Evolutionary conservation across 2,888 invertebrate genomes (phyloP).

Genomic region (Drosophila kambysellisi): DNA sequence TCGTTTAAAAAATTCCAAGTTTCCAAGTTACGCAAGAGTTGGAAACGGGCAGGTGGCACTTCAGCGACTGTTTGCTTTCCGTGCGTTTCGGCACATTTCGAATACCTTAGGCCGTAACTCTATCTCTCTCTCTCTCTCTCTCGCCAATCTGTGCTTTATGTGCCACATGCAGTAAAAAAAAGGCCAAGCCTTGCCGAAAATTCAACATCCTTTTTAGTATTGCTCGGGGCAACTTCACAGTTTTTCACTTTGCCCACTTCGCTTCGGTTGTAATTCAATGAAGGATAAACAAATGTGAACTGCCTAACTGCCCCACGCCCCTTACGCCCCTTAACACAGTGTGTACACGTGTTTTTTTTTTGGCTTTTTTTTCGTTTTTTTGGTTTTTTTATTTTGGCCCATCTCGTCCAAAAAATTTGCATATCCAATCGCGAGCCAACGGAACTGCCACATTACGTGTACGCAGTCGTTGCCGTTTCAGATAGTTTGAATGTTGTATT

Average conservation of each 20-base stretch:
- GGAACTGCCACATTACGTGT: slow-evolving; percentile 50
- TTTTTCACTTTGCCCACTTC: slow-evolving; percentile 21
- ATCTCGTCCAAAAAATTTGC: slow-evolving; percentile 47
- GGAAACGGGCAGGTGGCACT: neutral
- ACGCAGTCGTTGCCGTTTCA: slow-evolving; percentile 33
- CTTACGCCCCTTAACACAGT: slow-evolving; percentile 10
- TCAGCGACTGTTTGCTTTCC: neutral
- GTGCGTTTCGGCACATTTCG: neutral
- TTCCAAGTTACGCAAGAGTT: slow-evolving; percentile 11
- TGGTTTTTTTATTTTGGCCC: neutral
- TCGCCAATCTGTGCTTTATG: neutral
- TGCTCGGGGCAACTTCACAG: slow-evolving; percentile 45
- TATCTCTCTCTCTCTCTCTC: neutral
- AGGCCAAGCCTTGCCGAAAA: slow-evolving; percentile 6
- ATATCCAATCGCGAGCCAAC: slow-evolving; percentile 48
- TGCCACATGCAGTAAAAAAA: slow-evolving; percentile 6
- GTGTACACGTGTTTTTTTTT: slow-evolving; percentile 31
- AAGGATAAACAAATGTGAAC: slow-evolving; percentile 31
- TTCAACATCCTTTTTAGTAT: slow-evolving; percentile 23
- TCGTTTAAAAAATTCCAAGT: neutral
- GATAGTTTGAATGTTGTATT: slow-evolving; percentile 8
- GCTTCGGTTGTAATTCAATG: slow-evolving; percentile 48
- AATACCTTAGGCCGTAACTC: slow-evolving; percentile 1
- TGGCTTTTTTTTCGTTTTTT: neutral
- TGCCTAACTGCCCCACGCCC: neutral